Evolutionary conservation across 2,113 vertebrate genomes (phyloP).

Genomic region (Zingel zingel): DNA sequence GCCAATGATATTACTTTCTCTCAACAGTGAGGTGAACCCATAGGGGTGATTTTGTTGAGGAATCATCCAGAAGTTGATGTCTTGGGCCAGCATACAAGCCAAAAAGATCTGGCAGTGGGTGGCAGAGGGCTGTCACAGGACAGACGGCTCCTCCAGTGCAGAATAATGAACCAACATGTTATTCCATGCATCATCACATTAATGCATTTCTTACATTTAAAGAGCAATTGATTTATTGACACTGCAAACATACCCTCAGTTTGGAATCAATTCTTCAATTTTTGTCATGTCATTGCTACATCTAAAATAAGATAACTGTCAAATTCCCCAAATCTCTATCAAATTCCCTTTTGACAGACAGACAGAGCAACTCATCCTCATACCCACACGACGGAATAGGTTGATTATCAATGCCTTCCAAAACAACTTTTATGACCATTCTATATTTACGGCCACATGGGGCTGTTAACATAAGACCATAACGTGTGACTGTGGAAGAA

Average conservation of each 20-base stretch:
- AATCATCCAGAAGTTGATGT: not conserved
- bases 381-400: too few relatives aligned
- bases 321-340: too few relatives aligned
- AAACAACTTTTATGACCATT: too few relatives aligned
- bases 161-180: not conserved
- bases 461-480: too few relatives aligned
- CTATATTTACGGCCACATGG: too few relatives aligned
- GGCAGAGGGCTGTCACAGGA: not conserved
- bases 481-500: too few relatives aligned
- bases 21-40: slow-evolving; percentile 1
- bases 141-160: not conserved
- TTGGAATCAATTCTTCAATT: not conserved
- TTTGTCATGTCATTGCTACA: too few relatives aligned
- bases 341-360: too few relatives aligned
- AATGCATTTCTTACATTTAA: not conserved
- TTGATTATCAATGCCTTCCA: too few relatives aligned
- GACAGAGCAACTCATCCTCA: too few relatives aligned
- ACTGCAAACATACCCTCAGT: too few relatives aligned
- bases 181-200: not conserved
- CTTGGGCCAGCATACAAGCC: not conserved
- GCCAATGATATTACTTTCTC: not conserved
- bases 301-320: too few relatives aligned
- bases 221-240: not conserved
- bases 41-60: not conserved
- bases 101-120: not conserved